These are phyloP conservation scores for Medauroidea extradentata DNA, from an alignment of 1,140 invertebrate species.

Conservation along the genomic window DNA sequence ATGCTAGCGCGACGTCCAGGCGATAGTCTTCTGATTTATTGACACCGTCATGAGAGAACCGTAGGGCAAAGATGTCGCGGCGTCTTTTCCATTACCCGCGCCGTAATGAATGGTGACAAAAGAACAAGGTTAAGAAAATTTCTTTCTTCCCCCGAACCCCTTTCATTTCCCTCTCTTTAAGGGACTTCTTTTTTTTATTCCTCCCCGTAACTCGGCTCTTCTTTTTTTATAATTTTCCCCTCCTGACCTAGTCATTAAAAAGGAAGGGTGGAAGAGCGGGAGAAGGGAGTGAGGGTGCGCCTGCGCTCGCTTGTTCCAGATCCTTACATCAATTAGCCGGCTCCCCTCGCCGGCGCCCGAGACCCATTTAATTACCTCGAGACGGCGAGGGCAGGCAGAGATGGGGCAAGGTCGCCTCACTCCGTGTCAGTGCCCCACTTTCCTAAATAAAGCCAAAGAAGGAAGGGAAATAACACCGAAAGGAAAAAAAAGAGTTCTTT, in stretches of 20 bases:
- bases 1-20: no score
- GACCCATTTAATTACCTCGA: slow-evolving; percentile 13
- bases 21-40: no score
- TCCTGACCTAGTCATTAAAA: slow-evolving; percentile 17
- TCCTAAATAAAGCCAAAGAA: slow-evolving; percentile 6
- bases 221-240: slow-evolving; percentile 14
- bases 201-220: not conserved
- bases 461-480: not conserved
- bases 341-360: not conserved
- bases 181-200: slow-evolving; percentile 5
- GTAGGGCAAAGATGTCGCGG: no score
- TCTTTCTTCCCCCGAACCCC: slow-evolving; percentile 2
- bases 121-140: slow-evolving; percentile 12
- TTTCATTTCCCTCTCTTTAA: slow-evolving; percentile 15
- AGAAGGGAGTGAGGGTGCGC: slow-evolving; percentile 1
- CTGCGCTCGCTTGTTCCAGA: slow-evolving; percentile 4
- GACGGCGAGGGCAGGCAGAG: not conserved
- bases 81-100: slow-evolving; percentile 11
- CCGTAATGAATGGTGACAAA: slow-evolving; percentile 18
- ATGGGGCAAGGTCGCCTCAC: slow-evolving; percentile 9
- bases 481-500: no score
- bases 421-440: slow-evolving; percentile 13
- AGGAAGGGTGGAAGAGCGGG: slow-evolving; percentile 5
- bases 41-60: no score
- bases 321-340: slow-evolving; percentile 13